Evolutionary conservation across 2,888 invertebrate genomes (phyloP).

Genomic region (Idaea aversata): DNA sequence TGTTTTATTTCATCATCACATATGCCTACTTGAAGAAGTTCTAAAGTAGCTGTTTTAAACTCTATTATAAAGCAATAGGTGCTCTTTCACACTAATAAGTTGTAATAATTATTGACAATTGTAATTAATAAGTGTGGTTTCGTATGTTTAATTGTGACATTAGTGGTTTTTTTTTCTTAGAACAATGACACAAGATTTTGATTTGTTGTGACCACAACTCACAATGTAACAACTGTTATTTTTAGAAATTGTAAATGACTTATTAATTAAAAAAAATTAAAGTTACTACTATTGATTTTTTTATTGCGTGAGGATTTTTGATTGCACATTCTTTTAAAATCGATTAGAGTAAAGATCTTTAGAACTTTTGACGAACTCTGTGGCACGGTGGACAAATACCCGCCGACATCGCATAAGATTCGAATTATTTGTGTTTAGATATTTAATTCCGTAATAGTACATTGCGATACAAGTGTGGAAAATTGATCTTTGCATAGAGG

Average conservation of each 20-base stretch:
- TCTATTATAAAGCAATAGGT: neutral
- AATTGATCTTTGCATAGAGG: too few relatives aligned
- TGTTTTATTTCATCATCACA: neutral
- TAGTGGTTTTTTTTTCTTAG: constrained; percentile 7
- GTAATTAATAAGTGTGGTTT: neutral
- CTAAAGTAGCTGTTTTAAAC: neutral
- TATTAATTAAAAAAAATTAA: too few relatives aligned
- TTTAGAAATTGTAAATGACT: neutral
- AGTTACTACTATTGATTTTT: too few relatives aligned
- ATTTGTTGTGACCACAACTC: neutral
- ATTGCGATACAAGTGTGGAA: too few relatives aligned
- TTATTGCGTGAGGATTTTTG: too few relatives aligned
- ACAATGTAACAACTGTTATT: neutral
- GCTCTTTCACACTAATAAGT: neutral
- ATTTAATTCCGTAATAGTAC: too few relatives aligned
- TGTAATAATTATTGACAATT: neutral
- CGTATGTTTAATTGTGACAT: constrained; percentile 3
- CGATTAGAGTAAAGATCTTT: too few relatives aligned
- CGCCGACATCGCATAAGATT: too few relatives aligned
- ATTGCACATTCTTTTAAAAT: too few relatives aligned
- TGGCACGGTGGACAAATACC: too few relatives aligned
- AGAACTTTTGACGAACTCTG: too few relatives aligned
- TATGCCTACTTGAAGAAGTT: neutral
- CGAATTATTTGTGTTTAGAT: too few relatives aligned
- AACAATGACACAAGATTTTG: neutral